phyloP scores from a whole-genome alignment of 2,888 invertebrate species.

The Cryptocheilus praepositus region DNA sequence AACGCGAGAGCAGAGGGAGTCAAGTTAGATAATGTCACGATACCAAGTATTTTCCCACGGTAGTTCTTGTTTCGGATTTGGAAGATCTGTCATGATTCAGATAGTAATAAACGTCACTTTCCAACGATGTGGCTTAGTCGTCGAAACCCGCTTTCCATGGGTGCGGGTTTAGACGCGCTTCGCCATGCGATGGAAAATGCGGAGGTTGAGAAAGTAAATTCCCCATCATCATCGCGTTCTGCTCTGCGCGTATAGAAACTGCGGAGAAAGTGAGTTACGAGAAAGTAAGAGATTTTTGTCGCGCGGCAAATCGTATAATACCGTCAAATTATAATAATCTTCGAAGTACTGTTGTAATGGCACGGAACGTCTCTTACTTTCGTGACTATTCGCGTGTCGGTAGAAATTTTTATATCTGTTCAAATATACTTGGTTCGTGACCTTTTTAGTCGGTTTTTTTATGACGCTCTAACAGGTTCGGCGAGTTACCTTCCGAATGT shows the following conservation, averaged over 20 bases:
- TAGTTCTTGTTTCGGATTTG: no score
- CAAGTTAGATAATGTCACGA: slow-evolving; percentile 12
- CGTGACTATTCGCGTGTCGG: no score
- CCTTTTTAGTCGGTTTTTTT: not conserved
- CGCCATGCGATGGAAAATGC: slow-evolving; percentile 9
- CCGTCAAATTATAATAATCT: no score
- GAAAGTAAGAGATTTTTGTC: no score
- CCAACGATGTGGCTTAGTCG: slow-evolving; percentile 11
- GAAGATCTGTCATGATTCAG: no score
- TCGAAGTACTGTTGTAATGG: no score
- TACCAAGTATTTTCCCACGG: slow-evolving; percentile 28
- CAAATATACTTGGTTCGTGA: not conserved
- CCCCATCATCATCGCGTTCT: no score
- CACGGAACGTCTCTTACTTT: no score
- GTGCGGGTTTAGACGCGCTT: slow-evolving; percentile 12
- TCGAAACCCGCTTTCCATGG: slow-evolving; percentile 30
- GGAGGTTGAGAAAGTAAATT: not conserved
- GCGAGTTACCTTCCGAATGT: no score
- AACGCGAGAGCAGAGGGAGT: slow-evolving; percentile 7
- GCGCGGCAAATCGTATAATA: no score
- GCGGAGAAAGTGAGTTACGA: no score
- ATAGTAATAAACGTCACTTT: not conserved
- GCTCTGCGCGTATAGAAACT: no score
- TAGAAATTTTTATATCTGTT: not conserved
- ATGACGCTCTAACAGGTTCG: not conserved